These are phyloP conservation scores for Drosophila ochracea DNA, from an alignment of 2,888 invertebrate genomes.

Conservation along the genomic window DNA sequence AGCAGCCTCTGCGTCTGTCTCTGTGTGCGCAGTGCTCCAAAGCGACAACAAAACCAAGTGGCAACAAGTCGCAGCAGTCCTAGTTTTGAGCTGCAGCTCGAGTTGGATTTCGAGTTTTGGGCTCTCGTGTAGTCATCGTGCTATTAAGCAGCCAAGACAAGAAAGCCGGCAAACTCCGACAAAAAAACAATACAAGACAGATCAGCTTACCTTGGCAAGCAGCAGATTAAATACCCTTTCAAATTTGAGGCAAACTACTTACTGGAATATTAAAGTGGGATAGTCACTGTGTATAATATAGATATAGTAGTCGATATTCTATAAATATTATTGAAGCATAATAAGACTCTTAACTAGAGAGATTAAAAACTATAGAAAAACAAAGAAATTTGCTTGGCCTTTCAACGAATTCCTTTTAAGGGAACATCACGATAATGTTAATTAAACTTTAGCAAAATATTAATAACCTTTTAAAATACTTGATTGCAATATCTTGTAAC, in stretches of 20 bases:
- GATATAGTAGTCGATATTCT: neutral
- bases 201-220: neutral
- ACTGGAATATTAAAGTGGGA: neutral
- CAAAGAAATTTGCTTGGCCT: neutral
- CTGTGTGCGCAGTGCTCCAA: conserved; percentile 23
- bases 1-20: neutral
- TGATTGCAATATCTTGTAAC: neutral
- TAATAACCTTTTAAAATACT: neutral
- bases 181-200: conserved; percentile 13
- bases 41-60: conserved; percentile 23
- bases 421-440: fast-evolving
- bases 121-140: conserved; percentile 72
- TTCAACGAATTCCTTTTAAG: neutral
- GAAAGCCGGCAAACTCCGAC: conserved; percentile 41
- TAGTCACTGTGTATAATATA: too few relatives aligned
- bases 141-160: conserved; percentile 68
- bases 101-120: conserved; percentile 41
- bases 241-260: neutral
- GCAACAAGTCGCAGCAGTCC: conserved; percentile 29
- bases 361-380: neutral
- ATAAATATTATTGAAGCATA: neutral
- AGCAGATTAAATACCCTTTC: neutral
- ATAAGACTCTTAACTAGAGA: neutral
- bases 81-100: conserved; percentile 36
- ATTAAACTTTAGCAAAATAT: neutral